Conservation (phyloP, 2,113 vertebrate species). For the Sylvietta virens region DNA sequence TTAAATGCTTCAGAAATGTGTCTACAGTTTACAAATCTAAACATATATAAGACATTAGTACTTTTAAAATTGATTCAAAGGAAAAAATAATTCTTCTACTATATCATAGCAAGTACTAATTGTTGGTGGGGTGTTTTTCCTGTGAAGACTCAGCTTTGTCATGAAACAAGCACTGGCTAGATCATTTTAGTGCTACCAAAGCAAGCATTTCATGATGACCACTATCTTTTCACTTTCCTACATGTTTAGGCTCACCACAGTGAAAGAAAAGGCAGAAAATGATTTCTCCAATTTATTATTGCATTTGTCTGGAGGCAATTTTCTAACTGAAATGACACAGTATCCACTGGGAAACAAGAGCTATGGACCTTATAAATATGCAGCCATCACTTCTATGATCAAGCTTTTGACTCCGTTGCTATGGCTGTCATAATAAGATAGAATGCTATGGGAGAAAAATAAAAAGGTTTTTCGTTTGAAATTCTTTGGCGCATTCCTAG, state of each 20-base stretch:
- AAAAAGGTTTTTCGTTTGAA: constrained; percentile 35
- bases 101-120: background rate
- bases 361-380: constrained; percentile 57
- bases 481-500: constrained; percentile 9
- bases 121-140: background rate
- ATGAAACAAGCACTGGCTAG: background rate
- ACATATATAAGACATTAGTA: background rate
- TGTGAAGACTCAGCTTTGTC: background rate
- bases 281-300: constrained; percentile 58
- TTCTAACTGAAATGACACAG: constrained; percentile 71
- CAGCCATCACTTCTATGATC: constrained; percentile 50
- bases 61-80: background rate
- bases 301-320: constrained; percentile 66
- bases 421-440: constrained; percentile 65
- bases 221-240: constrained; percentile 21
- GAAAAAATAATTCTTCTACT: background rate
- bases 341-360: constrained; percentile 63
- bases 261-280: constrained; percentile 44
- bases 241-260: constrained; percentile 6
- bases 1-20: background rate
- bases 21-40: background rate
- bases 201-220: constrained; percentile 12
- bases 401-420: constrained; percentile 59
- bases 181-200: background rate
- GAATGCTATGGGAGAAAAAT: constrained; percentile 7